Conservation (phyloP, 2,797 vertebrate species). For the Cichlasoma orientale region DNA sequence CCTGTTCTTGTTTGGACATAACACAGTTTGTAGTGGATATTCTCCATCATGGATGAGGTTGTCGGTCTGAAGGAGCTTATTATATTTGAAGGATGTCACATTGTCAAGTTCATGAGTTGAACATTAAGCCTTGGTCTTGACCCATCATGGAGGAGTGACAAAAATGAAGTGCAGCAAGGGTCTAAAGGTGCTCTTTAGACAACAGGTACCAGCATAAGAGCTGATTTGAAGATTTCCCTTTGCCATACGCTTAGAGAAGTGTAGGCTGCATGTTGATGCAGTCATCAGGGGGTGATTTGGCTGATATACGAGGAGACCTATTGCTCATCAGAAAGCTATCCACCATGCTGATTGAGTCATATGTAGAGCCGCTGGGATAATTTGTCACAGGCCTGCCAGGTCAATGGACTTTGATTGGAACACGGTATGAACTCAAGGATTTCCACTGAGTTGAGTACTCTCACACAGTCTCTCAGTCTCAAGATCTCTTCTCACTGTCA, state of each 20-base stretch:
- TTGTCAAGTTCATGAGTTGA: slow-evolving; percentile 10
- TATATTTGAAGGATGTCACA: background rate
- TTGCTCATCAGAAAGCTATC: slow-evolving; percentile 75
- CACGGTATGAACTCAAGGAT: slow-evolving; percentile 66
- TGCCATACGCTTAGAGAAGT: slow-evolving; percentile 38
- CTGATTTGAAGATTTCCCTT: slow-evolving; percentile 60
- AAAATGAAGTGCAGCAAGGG: slow-evolving; percentile 20
- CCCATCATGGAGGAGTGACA: background rate
- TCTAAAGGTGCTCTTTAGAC: slow-evolving; percentile 52
- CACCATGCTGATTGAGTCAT: slow-evolving; percentile 75
- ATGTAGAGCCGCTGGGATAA: slow-evolving; percentile 76
- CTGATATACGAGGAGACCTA: slow-evolving; percentile 62
- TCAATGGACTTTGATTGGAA: slow-evolving; percentile 76
- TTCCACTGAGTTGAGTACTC: slow-evolving; percentile 61
- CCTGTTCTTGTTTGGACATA: background rate
- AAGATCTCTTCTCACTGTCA: background rate
- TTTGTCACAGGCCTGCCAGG: slow-evolving; percentile 76
- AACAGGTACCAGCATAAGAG: slow-evolving; percentile 48
- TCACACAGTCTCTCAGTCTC: slow-evolving; percentile 27
- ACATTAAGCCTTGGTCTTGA: background rate
- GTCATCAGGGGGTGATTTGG: slow-evolving; percentile 72
- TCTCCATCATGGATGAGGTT: background rate
- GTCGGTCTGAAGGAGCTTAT: background rate
- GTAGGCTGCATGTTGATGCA: slow-evolving; percentile 58
- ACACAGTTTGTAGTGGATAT: background rate